These are phyloP conservation scores for Ichneumoninae sp. DNA, from an alignment of 2,888 invertebrate genomes.

Conservation along the genomic window DNA sequence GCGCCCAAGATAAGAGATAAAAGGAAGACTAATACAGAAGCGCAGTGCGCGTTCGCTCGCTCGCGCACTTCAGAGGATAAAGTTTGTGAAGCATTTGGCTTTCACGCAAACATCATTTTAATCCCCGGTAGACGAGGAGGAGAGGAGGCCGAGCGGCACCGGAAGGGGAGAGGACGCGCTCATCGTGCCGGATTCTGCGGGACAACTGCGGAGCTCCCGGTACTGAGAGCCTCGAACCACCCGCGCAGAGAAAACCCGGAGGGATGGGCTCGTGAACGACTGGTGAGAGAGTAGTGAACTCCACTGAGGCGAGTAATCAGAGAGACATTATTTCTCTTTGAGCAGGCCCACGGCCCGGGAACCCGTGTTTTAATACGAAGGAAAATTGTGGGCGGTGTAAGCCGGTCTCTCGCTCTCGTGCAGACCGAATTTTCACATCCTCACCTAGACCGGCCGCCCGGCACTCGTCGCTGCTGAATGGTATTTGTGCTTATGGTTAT, in stretches of 20 bases:
- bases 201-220: slow-evolving; percentile 59
- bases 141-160: slow-evolving; percentile 58
- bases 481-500: background rate
- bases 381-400: slow-evolving; percentile 79
- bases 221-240: slow-evolving; percentile 29
- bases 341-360: slow-evolving; percentile 70
- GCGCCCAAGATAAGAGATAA: slow-evolving; percentile 77
- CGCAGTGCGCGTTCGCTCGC: slow-evolving; percentile 55
- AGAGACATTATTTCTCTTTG: slow-evolving; percentile 84
- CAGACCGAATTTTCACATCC: slow-evolving; percentile 64
- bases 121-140: slow-evolving; percentile 78
- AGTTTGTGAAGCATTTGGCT: slow-evolving; percentile 84
- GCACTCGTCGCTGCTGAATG: slow-evolving; percentile 1
- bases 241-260: slow-evolving; percentile 28
- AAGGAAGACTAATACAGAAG: slow-evolving; percentile 81
- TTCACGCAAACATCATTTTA: slow-evolving; percentile 84
- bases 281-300: slow-evolving; percentile 76
- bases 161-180: slow-evolving; percentile 54
- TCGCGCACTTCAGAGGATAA: slow-evolving; percentile 82
- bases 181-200: slow-evolving; percentile 57
- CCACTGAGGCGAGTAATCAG: slow-evolving; percentile 84
- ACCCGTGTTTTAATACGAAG: slow-evolving; percentile 80
- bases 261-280: slow-evolving; percentile 48
- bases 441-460: slow-evolving; percentile 47
- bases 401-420: slow-evolving; percentile 49